Evolutionary conservation across 2,888 invertebrate species (phyloP).

Genomic region (Epinotia brunnichana): DNA sequence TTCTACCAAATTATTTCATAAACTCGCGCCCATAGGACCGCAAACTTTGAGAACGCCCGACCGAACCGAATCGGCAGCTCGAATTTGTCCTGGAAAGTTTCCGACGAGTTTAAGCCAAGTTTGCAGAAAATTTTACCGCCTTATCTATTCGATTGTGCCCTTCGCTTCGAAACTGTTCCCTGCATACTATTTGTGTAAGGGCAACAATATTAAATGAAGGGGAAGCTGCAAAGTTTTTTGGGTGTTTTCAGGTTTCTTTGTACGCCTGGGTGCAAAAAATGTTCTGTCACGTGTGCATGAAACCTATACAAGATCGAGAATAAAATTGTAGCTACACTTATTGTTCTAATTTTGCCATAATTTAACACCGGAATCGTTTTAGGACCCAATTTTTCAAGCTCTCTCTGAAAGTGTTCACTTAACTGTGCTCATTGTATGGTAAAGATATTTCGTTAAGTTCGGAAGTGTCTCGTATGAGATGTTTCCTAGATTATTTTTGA

Average conservation of each 20-base stretch:
- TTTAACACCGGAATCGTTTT: no score
- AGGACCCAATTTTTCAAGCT: no score
- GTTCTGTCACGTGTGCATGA: no score
- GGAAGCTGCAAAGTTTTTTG: slow-evolving; percentile 21
- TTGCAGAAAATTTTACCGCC: slow-evolving; percentile 47
- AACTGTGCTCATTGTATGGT: no score
- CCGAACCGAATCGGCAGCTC: slow-evolving; percentile 55
- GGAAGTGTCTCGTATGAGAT: no score
- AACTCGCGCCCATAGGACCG: background rate
- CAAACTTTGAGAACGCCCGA: slow-evolving; percentile 29
- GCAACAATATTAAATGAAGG: slow-evolving; percentile 29
- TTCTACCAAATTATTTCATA: background rate
- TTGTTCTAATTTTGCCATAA: no score
- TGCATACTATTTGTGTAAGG: slow-evolving; percentile 26
- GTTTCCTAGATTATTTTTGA: no score
- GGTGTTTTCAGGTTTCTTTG: background rate
- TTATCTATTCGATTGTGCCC: slow-evolving; percentile 44
- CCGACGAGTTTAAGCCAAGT: slow-evolving; percentile 54
- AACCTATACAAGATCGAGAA: no score
- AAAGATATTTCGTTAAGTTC: no score
- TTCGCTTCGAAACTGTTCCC: slow-evolving; percentile 33
- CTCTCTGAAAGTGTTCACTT: no score
- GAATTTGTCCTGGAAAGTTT: slow-evolving; percentile 55
- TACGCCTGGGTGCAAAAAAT: no score
- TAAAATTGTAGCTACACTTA: no score